These are phyloP conservation scores for Protosalanx chinensis DNA, from an alignment of 2,797 vertebrate species.

Conservation along the genomic window DNA sequence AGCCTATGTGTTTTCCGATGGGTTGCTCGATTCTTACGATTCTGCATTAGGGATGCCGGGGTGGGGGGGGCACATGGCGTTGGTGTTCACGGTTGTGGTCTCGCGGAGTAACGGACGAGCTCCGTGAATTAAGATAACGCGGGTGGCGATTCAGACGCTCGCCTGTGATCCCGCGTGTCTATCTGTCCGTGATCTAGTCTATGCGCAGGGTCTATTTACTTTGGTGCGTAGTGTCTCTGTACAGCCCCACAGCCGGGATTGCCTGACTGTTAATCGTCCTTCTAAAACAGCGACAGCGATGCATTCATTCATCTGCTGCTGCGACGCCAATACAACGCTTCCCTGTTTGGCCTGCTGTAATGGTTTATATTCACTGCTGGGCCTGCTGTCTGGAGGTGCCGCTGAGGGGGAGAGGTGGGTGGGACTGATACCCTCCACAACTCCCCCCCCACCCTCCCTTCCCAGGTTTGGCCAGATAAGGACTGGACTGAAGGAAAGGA, in stretches of 20 bases:
- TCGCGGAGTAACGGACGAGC: conserved; percentile 44
- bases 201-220: background rate
- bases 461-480: conserved; percentile 49
- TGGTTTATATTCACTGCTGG: conserved; percentile 22
- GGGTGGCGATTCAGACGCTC: conserved; percentile 53
- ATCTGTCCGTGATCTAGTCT: conserved; percentile 16
- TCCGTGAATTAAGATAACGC: conserved; percentile 32
- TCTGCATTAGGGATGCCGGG: conserved; percentile 49
- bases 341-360: background rate
- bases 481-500: no score
- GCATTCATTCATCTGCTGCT: no score
- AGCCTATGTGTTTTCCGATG: conserved; percentile 69
- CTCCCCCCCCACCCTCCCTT: no score
- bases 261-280: background rate
- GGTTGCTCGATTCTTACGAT: conserved; percentile 70
- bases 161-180: conserved; percentile 37
- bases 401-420: background rate
- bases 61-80: conserved; percentile 42
- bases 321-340: no score
- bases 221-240: background rate
- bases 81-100: conserved; percentile 64
- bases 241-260: no score
- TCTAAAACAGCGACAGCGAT: no score
- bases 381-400: conserved; percentile 36
- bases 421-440: no score